Evolutionary conservation across 2,888 invertebrate genomes (phyloP), one percentile per base, ranked within the genome.

Genomic region (Cordylochernes scorpioides): DNA sequence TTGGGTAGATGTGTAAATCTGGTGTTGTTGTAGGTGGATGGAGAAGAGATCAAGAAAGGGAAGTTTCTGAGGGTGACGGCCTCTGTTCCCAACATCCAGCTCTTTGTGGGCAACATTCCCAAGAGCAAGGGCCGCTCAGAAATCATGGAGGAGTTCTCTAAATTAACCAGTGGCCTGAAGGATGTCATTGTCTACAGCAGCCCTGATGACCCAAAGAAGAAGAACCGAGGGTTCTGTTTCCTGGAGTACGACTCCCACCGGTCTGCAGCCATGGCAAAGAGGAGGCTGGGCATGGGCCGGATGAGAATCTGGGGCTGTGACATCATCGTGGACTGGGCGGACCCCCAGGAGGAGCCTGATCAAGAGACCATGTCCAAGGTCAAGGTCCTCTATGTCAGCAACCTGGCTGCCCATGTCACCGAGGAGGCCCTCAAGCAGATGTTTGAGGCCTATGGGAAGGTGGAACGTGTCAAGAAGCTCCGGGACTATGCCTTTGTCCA

Each of bases 61-160:
- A 91, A 91, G 72, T 72, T 72, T 65, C 72, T 97, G 68, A 94
- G 91, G 80, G 84, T 91, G 67, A 97, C 94, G 74, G 78, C 94
- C 70, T 94, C 91, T 64, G 84, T 94, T 67, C 94, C 94, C 66
- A 97, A 97, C 71, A 82, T 91, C 63, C 84, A 94, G 67, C 80
- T 97, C 65, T 97, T 97, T 73, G 86, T 99, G 67, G 97, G 94
- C 69, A 97, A 97, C 77, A 97, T 97, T 73, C 97, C 97, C 68
- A 97, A 97, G 73, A 88, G 84, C 65, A 97, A 94, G 77, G 80
- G 86, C 70, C 88, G 84, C 78, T 91, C 94, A 68, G 91, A 97
- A 73, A 94, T 97, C 67, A 73, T 82, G 71, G 88, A 91, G 67
- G 97, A 97, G 71, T 91, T 97, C 72, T 74, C 78, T 73, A 88